Evolutionary conservation across 2,113 vertebrate species (phyloP).

Genomic region (Dasyurus viverrinus): DNA sequence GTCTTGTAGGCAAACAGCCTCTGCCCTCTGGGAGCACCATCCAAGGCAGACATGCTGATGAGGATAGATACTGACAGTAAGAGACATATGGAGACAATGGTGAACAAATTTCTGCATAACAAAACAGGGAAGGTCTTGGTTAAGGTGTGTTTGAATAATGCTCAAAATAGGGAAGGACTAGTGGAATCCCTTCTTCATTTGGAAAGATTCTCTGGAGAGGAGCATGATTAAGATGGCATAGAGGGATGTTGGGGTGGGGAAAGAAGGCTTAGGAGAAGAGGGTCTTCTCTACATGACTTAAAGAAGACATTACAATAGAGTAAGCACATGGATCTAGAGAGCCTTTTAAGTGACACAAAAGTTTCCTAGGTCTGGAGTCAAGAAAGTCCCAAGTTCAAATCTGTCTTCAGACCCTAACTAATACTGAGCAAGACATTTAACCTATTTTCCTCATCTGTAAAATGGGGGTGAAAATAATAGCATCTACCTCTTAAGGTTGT

Average conservation of each 20-base stretch:
- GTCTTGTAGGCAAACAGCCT: neutral
- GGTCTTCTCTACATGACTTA: neutral
- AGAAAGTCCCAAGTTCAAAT: neutral
- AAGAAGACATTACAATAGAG: neutral
- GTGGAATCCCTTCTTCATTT: neutral
- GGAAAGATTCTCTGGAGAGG: neutral
- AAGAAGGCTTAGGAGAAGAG: neutral
- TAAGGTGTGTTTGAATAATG: neutral
- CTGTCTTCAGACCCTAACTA: neutral
- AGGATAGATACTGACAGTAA: neutral
- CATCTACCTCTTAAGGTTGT: neutral
- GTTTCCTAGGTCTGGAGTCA: no score
- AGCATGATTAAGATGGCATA: neutral
- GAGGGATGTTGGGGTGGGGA: neutral
- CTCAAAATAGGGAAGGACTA: neutral
- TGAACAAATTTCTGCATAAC: neutral
- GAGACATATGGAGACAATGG: neutral
- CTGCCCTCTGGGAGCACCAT: conserved; percentile 7
- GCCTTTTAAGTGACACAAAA: no score
- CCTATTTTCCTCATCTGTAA: neutral
- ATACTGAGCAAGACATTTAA: no score
- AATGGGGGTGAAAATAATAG: neutral
- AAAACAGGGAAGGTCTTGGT: neutral
- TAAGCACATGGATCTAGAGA: no score
- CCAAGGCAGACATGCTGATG: neutral